Conservation (phyloP, 2,888 invertebrate genomes). For the Ceratothoa steindachneri region DNA sequence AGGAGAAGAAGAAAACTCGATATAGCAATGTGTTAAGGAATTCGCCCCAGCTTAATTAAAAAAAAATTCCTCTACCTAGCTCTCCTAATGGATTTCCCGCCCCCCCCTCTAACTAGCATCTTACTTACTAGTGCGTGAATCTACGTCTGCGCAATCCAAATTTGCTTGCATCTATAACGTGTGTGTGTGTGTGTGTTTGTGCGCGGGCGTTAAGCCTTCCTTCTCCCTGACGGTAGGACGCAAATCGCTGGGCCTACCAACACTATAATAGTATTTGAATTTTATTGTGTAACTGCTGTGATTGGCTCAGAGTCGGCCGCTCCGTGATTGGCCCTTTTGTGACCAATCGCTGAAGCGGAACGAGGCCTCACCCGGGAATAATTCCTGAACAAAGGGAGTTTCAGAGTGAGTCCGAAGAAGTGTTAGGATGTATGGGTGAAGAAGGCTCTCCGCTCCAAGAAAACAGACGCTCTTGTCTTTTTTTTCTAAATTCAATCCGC, state of each 20-base stretch:
- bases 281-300: conserved; percentile 42
- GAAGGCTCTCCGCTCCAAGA: background rate
- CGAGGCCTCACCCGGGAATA: conserved; percentile 44
- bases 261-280: conserved; percentile 45
- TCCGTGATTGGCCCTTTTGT: conserved; percentile 44
- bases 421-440: background rate
- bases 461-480: conserved; percentile 12
- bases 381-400: conserved; percentile 39
- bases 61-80: no score
- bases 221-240: no score
- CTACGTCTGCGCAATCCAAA: no score
- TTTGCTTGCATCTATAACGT: no score
- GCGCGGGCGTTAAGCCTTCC: no score
- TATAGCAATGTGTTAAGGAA: background rate
- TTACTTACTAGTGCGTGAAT: no score
- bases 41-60: no score
- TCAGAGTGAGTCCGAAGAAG: conserved; percentile 12
- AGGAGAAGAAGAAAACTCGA: background rate
- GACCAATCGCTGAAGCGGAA: conserved; percentile 45
- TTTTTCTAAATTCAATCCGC: conserved; percentile 9
- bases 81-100: no score
- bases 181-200: no score
- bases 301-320: conserved; percentile 42
- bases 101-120: no score
- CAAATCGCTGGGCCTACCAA: conserved; percentile 38